Base-by-base conservation (phyloP, 2,888 invertebrate genomes). In the Caenorhabditis sinica region DNA sequence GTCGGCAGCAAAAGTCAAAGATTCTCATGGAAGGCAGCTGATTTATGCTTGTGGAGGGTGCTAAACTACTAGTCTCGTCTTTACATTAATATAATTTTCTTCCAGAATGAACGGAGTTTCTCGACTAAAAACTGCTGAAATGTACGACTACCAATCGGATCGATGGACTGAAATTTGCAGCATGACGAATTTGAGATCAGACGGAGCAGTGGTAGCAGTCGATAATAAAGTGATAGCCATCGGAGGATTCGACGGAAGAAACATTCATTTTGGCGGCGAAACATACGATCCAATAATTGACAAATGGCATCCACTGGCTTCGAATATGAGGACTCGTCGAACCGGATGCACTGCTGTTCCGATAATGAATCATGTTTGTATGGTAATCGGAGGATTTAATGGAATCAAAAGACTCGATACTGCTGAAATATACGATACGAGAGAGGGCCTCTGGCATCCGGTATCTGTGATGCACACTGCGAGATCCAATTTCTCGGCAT, bases 211-310 rank as follows among this genome's bases (percentile, higher is more conserved):
- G 17, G 25, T 71, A 2, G 20, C 77, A 6, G 15, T 85, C 0
- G 68, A 81, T 40, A 60, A 60, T n/a, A 61, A 73, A 33, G 75
- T 87, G 15, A 17, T 82, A 17, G 63, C 66, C 2, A 66, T 86
- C 17, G 88, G 88, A 33, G 88, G 88, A 45, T 88, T 88, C 56
- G 88, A 88, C 51, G 88, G 88, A 30, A 53, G 83, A 11, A 30
- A 76, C 13, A 53, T 86, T 28, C 87, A 87, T 61, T 33, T 60
- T 9, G 69, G 76, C 28, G 85, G 65, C 4, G 88, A 88, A 69
- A 15, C 74, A 8, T 87, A 81, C 53, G 88, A 88, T 73, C 68
- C 82, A 5, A 61, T 61, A 3, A 49, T 49, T 17, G 69, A 84
- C 61, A 20, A 30, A 36, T 86, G 86, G 86, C 36, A 43, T 53